Conservation (phyloP, 2,888 invertebrate genomes). For the Xestia c-nigrum region DNA sequence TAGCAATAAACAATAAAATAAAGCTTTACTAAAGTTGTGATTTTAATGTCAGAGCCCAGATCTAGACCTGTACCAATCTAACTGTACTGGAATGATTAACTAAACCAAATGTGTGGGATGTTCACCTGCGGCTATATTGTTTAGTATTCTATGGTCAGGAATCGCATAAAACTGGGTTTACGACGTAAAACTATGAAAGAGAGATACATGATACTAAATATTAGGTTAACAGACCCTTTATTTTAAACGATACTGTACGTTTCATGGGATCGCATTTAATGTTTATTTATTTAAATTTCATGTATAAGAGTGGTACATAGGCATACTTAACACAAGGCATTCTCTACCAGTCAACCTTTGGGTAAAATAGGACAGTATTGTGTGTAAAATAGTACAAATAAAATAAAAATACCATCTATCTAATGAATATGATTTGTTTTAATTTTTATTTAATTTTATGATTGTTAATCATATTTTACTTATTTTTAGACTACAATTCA, state of each 20-base stretch:
- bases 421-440: too few relatives aligned
- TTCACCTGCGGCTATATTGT: conserved; percentile 48
- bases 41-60: conserved; percentile 38
- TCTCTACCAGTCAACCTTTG: too few relatives aligned
- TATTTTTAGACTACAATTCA: too few relatives aligned
- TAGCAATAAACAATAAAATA: conserved; percentile 35
- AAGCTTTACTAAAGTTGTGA: conserved; percentile 27
- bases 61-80: conserved; percentile 20
- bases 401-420: too few relatives aligned
- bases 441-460: too few relatives aligned
- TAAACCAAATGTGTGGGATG: conserved; percentile 38
- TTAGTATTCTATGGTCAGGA: conserved; percentile 52
- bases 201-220: conserved; percentile 14
- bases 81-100: conserved; percentile 47
- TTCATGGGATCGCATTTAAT: neutral
- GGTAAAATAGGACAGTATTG: too few relatives aligned
- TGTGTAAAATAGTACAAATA: too few relatives aligned
- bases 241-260: conserved; percentile 16
- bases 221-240: conserved; percentile 15
- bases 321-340: too few relatives aligned
- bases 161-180: conserved; percentile 43
- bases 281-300: too few relatives aligned
- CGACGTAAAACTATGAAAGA: conserved; percentile 40
- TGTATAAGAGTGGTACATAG: too few relatives aligned
- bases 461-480: too few relatives aligned